Evolutionary conservation across 2,113 vertebrate genomes (phyloP).

Genomic region (Galeopterus variegatus): DNA sequence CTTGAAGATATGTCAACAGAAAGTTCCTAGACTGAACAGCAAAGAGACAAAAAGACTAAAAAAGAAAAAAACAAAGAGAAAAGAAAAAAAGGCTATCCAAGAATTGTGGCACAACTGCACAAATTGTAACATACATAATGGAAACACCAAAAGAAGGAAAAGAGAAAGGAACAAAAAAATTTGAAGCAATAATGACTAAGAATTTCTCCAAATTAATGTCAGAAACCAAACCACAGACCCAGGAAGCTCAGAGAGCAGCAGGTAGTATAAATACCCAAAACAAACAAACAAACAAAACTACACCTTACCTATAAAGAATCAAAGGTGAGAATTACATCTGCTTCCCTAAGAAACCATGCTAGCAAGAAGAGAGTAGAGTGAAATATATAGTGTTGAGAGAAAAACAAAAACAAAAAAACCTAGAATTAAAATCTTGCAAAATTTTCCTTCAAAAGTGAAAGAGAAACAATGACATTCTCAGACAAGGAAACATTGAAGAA

Average conservation of each 20-base stretch:
- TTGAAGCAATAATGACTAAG: not conserved
- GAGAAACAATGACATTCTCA: not conserved
- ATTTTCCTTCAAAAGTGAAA: not conserved
- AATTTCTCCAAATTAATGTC: not conserved
- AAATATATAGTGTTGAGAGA: not conserved
- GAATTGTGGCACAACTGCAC: not conserved
- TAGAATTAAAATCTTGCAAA: not conserved
- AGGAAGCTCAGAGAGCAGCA: not conserved
- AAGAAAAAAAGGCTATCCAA: not conserved
- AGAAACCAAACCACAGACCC: not conserved
- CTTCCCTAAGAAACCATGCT: not conserved
- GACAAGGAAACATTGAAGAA: not conserved
- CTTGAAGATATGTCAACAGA: not conserved
- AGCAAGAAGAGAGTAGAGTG: not conserved
- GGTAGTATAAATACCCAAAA: not conserved
- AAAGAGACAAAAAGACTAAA: not conserved
- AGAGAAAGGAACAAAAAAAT: not conserved
- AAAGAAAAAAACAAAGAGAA: too few species aligned
- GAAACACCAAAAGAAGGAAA: not conserved
- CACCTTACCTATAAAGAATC: not conserved
- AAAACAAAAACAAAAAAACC: not conserved
- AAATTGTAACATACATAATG: not conserved
- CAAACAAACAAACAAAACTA: not conserved
- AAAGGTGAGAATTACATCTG: not conserved
- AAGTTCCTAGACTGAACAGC: not conserved